phyloP scores from a whole-genome alignment of 53 echinoderm and acorn worm species.

The Pentamera pediparva region DNA sequence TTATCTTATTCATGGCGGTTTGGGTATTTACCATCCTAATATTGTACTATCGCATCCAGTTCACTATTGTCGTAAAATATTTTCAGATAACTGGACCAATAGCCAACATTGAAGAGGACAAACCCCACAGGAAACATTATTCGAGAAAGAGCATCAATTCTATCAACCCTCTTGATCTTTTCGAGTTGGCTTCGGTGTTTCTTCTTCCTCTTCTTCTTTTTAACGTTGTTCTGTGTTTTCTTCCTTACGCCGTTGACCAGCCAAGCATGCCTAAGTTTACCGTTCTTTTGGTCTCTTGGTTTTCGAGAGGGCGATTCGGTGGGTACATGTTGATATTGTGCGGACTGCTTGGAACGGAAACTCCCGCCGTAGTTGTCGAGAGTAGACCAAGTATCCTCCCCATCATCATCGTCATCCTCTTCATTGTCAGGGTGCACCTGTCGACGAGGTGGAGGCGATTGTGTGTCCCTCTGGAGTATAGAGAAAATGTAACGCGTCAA shows the following conservation, averaged over 20 bases:
- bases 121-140: slow-evolving; percentile 75
- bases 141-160: slow-evolving; percentile 67
- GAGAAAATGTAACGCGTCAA: not conserved
- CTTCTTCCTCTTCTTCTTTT: slow-evolving; percentile 57
- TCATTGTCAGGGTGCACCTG: slow-evolving; percentile 40
- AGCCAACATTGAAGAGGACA: slow-evolving; percentile 75
- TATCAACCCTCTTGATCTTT: slow-evolving; percentile 65
- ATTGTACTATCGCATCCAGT: slow-evolving; percentile 11
- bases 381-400: slow-evolving; percentile 34
- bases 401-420: too few relatives aligned
- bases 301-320: slow-evolving; percentile 22
- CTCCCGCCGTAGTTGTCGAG: slow-evolving; percentile 1
- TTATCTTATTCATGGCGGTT: too few relatives aligned
- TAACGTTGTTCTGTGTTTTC: slow-evolving; percentile 21
- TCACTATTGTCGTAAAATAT: slow-evolving; percentile 10
- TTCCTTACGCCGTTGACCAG: too few relatives aligned
- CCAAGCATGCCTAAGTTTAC: slow-evolving; percentile 50
- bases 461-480: not conserved
- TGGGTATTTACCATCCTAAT: too few relatives aligned
- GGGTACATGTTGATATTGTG: slow-evolving; percentile 42
- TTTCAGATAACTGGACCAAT: slow-evolving; percentile 85
- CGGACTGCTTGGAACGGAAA: slow-evolving; percentile 36
- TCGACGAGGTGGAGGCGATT: slow-evolving; percentile 43
- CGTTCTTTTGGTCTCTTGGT: slow-evolving; percentile 38
- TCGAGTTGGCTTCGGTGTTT: slow-evolving; percentile 32